Percentiles rank a stretch among this genome's conserved stretches.
phyloP scores from a whole-genome alignment of 1,140 invertebrate genomes.

The Chironomus tepperi region DNA sequence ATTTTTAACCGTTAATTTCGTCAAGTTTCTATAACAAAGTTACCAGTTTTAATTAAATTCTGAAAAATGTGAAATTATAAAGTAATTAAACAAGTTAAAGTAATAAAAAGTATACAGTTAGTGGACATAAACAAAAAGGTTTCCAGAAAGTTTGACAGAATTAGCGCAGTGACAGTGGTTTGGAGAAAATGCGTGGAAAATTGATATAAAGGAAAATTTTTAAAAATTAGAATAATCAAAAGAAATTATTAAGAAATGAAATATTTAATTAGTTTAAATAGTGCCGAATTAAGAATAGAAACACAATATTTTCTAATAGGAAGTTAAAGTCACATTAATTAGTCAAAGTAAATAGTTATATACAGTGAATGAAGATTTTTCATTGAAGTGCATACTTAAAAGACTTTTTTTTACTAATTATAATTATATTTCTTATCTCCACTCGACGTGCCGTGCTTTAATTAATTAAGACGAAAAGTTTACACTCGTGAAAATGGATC shows the following conservation, averaged over 20 bases:
- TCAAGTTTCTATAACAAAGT: too few relatives aligned
- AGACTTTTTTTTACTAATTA: background rate
- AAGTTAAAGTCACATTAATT: slow-evolving; percentile 2
- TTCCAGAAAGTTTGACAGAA: too few relatives aligned
- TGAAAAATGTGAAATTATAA: too few relatives aligned
- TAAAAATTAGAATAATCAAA: background rate
- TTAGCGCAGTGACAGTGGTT: too few relatives aligned
- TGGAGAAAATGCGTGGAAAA: too few relatives aligned
- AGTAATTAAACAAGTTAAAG: too few relatives aligned
- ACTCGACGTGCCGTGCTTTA: background rate
- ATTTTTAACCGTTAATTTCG: too few relatives aligned
- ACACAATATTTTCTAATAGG: background rate
- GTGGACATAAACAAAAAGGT: too few relatives aligned
- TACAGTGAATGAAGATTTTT: background rate
- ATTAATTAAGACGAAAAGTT: slow-evolving; percentile 9
- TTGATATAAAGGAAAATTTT: background rate
- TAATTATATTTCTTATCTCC: background rate
- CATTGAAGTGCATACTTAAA: background rate
- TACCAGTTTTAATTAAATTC: too few relatives aligned
- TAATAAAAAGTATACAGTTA: too few relatives aligned
- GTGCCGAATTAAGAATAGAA: background rate
- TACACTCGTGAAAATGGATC: background rate
- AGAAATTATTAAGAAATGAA: background rate
- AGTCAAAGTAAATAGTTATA: background rate
- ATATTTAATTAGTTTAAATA: background rate